Conservation (phyloP, 2,888 invertebrate genomes). For the Liopterus haemorrhoidalis region DNA sequence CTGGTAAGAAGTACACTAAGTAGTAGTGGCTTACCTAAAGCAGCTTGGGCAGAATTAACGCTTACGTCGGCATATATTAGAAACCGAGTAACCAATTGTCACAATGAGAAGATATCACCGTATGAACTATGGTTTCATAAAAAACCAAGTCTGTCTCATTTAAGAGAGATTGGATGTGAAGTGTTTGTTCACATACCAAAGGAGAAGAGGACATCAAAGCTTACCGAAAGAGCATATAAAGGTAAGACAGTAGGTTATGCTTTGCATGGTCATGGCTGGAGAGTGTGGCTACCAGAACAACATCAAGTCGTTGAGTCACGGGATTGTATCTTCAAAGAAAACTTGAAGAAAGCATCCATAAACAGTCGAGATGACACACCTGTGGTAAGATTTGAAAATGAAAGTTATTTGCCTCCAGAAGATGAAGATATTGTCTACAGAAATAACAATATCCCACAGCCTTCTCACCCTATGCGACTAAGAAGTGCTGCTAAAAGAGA, state of each 20-base stretch:
- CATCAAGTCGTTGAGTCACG: not conserved
- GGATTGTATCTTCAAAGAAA: not conserved
- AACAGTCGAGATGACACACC: no score
- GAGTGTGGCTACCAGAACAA: conserved; percentile 23
- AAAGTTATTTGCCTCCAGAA: no score
- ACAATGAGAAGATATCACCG: conserved; percentile 5
- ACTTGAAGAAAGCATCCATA: no score
- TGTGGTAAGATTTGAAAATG: no score
- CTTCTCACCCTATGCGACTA: no score
- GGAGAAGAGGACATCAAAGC: conserved; percentile 1
- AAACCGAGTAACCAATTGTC: conserved; percentile 10
- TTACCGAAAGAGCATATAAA: conserved; percentile 18
- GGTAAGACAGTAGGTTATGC: conserved; percentile 24
- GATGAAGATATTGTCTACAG: no score
- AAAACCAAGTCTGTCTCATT: conserved; percentile 31
- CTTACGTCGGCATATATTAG: conserved; percentile 6
- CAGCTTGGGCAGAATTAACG: conserved; percentile 11
- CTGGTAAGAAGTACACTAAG: conserved; percentile 7
- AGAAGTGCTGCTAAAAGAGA: no score
- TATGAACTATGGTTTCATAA: conserved; percentile 14
- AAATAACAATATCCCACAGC: no score
- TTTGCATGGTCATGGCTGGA: conserved; percentile 20
- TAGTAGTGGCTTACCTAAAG: conserved; percentile 2
- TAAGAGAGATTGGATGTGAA: conserved; percentile 7
- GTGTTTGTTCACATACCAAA: conserved; percentile 11